Conservation (phyloP, 2,797 vertebrate species). For the Hoplostethus mediterraneus region DNA sequence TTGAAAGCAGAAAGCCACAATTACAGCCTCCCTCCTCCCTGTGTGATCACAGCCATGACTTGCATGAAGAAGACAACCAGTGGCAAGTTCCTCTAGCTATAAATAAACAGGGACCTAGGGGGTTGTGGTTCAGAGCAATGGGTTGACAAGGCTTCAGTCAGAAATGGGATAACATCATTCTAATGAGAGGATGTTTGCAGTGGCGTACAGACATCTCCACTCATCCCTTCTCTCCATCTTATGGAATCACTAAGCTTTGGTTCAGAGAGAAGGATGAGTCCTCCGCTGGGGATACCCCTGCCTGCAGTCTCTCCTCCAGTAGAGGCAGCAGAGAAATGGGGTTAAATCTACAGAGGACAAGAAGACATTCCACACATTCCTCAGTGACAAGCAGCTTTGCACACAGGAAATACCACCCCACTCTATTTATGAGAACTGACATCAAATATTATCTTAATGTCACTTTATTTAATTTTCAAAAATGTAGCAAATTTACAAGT, state of each 20-base stretch:
- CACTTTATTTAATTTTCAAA: conserved; percentile 21
- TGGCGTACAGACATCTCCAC: conserved; percentile 19
- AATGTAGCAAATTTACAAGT: conserved; percentile 1
- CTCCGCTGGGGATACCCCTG: conserved; percentile 31
- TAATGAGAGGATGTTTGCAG: conserved; percentile 61
- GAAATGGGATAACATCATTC: conserved; percentile 60
- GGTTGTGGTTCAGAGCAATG: conserved; percentile 29
- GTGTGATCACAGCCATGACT: conserved; percentile 61
- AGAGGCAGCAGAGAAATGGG: conserved; percentile 59
- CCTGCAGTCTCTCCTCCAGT: conserved; percentile 50
- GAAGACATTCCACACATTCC: conserved; percentile 84
- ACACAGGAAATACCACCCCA: conserved; percentile 82
- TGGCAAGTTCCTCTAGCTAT: conserved; percentile 58
- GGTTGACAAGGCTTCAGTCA: conserved; percentile 65
- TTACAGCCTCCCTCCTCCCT: conserved; percentile 66
- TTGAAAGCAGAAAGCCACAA: conserved; percentile 68
- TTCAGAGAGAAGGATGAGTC: conserved; percentile 45
- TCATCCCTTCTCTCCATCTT: conserved; percentile 31
- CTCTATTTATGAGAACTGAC: conserved; percentile 55
- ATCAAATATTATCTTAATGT: conserved; percentile 70
- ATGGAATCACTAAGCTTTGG: conserved; percentile 39
- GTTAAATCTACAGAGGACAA: conserved; percentile 75
- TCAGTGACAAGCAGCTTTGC: conserved; percentile 74
- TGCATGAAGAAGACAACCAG: conserved; percentile 54
- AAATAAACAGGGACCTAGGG: conserved; percentile 67